These are phyloP conservation scores for Chrysopilus asiliformis DNA, from an alignment of 2,888 invertebrate genomes.

Conservation along the genomic window DNA sequence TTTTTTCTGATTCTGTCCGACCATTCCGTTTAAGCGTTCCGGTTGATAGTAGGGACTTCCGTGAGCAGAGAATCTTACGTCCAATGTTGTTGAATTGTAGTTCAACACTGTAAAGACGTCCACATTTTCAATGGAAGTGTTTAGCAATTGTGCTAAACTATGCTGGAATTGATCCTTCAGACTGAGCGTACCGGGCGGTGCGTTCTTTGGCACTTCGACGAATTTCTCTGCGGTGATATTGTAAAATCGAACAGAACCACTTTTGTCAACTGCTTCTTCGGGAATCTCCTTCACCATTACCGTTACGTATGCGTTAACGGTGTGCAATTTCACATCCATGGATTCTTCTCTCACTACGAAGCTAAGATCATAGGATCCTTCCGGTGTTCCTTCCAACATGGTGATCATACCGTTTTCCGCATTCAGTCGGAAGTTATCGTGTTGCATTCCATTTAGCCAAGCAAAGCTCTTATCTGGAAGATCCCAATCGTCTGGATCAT, in stretches of 20 bases:
- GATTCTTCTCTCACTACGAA: slow-evolving; percentile 62
- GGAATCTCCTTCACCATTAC: slow-evolving; percentile 79
- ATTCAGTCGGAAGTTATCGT: slow-evolving; percentile 60
- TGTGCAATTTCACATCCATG: slow-evolving; percentile 45
- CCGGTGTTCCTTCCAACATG: slow-evolving; percentile 61
- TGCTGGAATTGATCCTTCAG: slow-evolving; percentile 37
- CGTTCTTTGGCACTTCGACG: slow-evolving; percentile 41
- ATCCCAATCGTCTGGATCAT: slow-evolving; percentile 96
- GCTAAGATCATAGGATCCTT: slow-evolving; percentile 59
- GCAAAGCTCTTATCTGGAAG: slow-evolving; percentile 77
- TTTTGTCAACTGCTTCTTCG: slow-evolving; percentile 82
- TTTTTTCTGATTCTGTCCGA: slow-evolving; percentile 56
- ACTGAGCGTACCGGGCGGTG: slow-evolving; percentile 24
- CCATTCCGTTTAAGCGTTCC: slow-evolving; percentile 74
- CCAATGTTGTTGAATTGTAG: slow-evolving; percentile 48
- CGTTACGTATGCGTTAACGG: slow-evolving; percentile 70
- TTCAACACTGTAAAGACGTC: slow-evolving; percentile 87
- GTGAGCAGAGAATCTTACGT: slow-evolving; percentile 84
- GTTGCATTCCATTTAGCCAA: slow-evolving; percentile 42
- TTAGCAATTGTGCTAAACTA: slow-evolving; percentile 55
- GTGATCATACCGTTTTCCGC: slow-evolving; percentile 74
- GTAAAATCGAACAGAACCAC: slow-evolving; percentile 77
- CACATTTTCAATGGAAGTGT: slow-evolving; percentile 67
- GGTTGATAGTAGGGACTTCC: slow-evolving; percentile 87
- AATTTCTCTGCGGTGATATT: slow-evolving; percentile 79